Conservation (phyloP, 2,888 invertebrate genomes). For the Adelphocoris suturalis region DNA sequence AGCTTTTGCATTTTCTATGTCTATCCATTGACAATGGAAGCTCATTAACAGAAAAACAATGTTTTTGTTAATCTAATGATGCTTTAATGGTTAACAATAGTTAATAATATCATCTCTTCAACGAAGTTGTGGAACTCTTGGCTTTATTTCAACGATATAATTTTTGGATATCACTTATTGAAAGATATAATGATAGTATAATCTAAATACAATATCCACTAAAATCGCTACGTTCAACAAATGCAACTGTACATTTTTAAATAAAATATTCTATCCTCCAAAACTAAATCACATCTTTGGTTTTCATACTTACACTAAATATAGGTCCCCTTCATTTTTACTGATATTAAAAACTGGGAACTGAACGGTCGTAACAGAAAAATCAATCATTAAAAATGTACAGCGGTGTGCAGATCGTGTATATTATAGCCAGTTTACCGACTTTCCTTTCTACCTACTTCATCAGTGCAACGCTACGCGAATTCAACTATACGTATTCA, state of each 20-base stretch:
- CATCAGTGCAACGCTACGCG: slow-evolving; percentile 41
- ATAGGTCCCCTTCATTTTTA: slow-evolving; percentile 54
- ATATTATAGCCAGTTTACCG: neutral
- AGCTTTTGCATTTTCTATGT: slow-evolving; percentile 38
- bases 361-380: neutral
- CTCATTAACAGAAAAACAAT: neutral
- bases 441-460: slow-evolving; percentile 9
- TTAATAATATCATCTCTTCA: slow-evolving; percentile 23
- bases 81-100: neutral
- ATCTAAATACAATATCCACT: neutral
- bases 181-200: slow-evolving; percentile 3
- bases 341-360: slow-evolving; percentile 31
- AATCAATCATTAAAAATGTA: slow-evolving; percentile 26
- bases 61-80: slow-evolving; percentile 2
- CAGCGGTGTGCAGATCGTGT: slow-evolving; percentile 41
- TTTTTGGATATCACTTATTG: slow-evolving; percentile 25
- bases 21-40: slow-evolving; percentile 25
- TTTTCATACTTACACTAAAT: slow-evolving; percentile 59
- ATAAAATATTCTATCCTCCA: slow-evolving; percentile 65
- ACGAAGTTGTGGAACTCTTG: slow-evolving; percentile 12
- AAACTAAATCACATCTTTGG: slow-evolving; percentile 61
- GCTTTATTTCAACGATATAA: neutral
- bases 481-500: slow-evolving; percentile 11
- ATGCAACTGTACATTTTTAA: slow-evolving; percentile 65
- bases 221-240: slow-evolving; percentile 35